These are phyloP conservation scores for Acrossocheilus fasciatus DNA, from an alignment of 2,797 vertebrate genomes.

Conservation along the genomic window DNA sequence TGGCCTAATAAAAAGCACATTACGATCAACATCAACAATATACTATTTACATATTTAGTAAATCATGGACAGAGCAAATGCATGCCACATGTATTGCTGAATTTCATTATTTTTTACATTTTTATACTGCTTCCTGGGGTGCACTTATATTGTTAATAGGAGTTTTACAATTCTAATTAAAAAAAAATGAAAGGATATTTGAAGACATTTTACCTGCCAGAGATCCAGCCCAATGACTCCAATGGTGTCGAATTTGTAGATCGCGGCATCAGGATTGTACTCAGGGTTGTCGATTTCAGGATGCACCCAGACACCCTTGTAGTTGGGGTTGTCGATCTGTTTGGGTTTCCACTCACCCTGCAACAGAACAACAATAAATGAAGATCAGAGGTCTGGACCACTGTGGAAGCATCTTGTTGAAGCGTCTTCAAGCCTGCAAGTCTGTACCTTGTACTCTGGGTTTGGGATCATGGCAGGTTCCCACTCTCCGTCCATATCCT, in stretches of 20 bases:
- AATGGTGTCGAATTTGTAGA: slow-evolving; percentile 81
- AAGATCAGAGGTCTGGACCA: not conserved
- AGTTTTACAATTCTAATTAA: not conserved
- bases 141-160: not conserved
- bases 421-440: not conserved
- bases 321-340: slow-evolving; percentile 83
- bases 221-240: slow-evolving; percentile 82
- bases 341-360: slow-evolving; percentile 84
- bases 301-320: slow-evolving; percentile 84
- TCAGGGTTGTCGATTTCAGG: slow-evolving; percentile 87
- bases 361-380: slow-evolving; percentile 5
- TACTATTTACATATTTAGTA: not conserved
- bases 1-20: not conserved
- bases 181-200: not conserved
- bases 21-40: too few relatives aligned
- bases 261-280: slow-evolving; percentile 76
- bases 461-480: slow-evolving; percentile 94
- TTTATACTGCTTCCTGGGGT: not conserved
- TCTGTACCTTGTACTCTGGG: slow-evolving; percentile 90
- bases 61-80: not conserved
- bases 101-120: not conserved
- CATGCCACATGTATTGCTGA: not conserved
- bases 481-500: slow-evolving; percentile 98
- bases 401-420: not conserved
- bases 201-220: slow-evolving; percentile 77